Evolutionary conservation across 2,888 invertebrate species (phyloP), one percentile per base, ranked within the genome.

Genomic region (Rugalucina vietnamica): DNA sequence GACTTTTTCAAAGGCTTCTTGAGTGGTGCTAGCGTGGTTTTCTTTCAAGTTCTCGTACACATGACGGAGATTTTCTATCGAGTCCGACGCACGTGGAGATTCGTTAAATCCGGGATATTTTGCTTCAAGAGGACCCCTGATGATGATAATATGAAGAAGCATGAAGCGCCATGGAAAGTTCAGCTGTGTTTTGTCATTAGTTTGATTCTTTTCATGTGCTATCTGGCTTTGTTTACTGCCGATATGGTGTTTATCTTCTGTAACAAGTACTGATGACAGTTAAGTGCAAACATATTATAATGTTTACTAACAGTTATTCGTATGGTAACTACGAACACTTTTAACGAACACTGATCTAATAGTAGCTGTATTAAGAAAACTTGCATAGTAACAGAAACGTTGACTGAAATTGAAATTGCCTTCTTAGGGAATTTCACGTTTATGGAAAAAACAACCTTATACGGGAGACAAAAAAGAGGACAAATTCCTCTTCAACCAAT

Each of bases 31-130:
- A 81, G 81, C 27, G 81, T 81, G 12, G 60, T 81, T 12, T 29
- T 76, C 21, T 24, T 81, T 21, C 81, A 81, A 39, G 36, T 81
- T 72, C 0, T 78, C 2, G 27, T 78, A 39, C 78, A 78, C 57
- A 12, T 78, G 3, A 37, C 78, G 27, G 71, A 72, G 24, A 34
- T 57, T 14, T 72, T 27, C 71, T 24, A 29, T 18, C 37, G 54
- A 39, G n/a, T 72, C 0, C 43, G 78, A 12, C 24, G 57, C 29
- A n/a, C 39, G 29, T 21, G 71, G 50, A 36, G 36, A 54, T 39
- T 71, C n/a, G 1, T 65, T 4, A 24, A 24, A 34, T 5, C 65
- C 14, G 2, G 5, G 21, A 1, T 65, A 1, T 78, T 1, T 27
- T 49, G 73, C 32, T 21, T 50, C 4, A 50, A 73, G 18, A 21